Evolutionary conservation across 2,113 vertebrate genomes (phyloP).

Genomic region (Ahaetulla prasina): DNA sequence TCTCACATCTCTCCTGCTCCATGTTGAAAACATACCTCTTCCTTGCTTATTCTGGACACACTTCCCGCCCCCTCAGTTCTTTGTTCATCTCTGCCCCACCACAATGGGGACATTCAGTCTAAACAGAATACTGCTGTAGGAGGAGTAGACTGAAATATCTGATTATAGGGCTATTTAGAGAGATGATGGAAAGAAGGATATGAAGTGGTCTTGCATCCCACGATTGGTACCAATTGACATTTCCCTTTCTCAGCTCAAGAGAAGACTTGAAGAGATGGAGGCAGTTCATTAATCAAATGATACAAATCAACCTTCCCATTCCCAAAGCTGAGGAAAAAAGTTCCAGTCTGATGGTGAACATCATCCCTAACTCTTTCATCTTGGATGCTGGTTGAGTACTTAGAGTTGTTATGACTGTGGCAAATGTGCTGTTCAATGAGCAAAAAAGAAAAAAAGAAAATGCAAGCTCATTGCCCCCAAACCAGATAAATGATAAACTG

Average conservation of each 20-base stretch:
- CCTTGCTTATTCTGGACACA: neutral
- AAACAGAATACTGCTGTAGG: neutral
- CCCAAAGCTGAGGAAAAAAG: neutral
- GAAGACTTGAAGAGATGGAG: neutral
- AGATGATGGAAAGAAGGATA: neutral
- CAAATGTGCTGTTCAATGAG: conserved; percentile 30
- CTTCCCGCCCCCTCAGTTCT: fast-evolving
- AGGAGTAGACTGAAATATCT: neutral
- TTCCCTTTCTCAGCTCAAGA: neutral
- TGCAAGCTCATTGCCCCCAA: neutral
- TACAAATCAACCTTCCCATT: neutral
- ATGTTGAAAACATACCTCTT: neutral
- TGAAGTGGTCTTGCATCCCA: neutral
- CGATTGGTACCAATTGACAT: neutral
- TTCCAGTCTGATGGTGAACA: neutral
- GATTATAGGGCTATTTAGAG: neutral
- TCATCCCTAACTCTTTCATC: neutral
- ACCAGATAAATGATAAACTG: neutral
- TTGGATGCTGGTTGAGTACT: neutral
- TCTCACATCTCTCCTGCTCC: neutral
- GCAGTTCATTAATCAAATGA: neutral
- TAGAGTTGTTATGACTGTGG: neutral
- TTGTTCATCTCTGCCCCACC: neutral
- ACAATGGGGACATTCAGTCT: neutral
- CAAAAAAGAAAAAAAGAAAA: neutral